Base-by-base conservation (phyloP, 2,888 invertebrate genomes). In the Sarcophaga carnaria region DNA sequence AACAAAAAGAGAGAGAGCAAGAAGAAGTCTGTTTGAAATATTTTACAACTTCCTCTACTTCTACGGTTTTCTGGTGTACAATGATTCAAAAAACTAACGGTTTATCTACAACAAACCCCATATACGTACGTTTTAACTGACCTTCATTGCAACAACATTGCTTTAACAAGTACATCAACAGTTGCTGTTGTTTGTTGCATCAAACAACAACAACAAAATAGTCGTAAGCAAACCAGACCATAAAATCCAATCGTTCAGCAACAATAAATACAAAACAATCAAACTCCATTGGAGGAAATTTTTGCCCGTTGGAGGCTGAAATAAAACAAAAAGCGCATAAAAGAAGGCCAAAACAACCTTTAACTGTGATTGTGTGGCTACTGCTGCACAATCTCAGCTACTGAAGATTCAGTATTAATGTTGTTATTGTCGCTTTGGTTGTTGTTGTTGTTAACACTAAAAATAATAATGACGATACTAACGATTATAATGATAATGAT, bases 351-450 rank as follows among this genome's bases (percentile, higher is more conserved):
- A 54, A 82, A 83, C 80, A 80, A 86, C 71, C 85, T 82, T 83
- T 85, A 87, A 85, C 81, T 82, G 70, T 27, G 81, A 85, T 87
- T 72, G 71, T 66, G 75, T 79, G 78, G 87, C 85, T 79, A 82
- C 77, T 69, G 75, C 37, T 49, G 69, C 47, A 75, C 69, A 84
- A 63, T 80, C 78, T 78, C 54, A 67, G 83, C 83, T 83, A 74
- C 85, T 67, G 77, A 47, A 54, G 77, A 60, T 72, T 25, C 74
- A 66, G 2, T 64, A 59, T 25, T 22, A 20, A 22, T 60, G 25
- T 20, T 62, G 49, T 12, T 70, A 14, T 70, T 22, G 70, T 6
- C 20, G 20, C 6, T 27, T 8, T 37, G 8, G 0, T 37, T 37
- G 10, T 10, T 37, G 54, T 67, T 81, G 72, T 63, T 80, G 72